Base-by-base conservation (phyloP, 1,140 invertebrate species). In the Drosophila sp. region DNA sequence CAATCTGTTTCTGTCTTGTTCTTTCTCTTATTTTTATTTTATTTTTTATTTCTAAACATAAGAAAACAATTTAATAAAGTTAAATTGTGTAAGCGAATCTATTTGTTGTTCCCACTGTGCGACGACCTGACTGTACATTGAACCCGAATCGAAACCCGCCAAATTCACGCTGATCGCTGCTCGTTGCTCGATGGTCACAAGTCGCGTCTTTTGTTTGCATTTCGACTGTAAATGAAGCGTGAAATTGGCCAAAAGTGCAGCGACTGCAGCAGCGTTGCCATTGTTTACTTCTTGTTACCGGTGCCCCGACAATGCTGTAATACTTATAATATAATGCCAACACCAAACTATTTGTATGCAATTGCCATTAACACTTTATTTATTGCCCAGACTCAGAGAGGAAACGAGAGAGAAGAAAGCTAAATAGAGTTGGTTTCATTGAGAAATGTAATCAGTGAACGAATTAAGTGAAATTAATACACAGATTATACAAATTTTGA, bases 281-380 rank as follows among this genome's bases (percentile, higher is more conserved):
- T 87, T 87, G 82, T 87, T 87, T 87, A 78, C 82, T 87, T 87
- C 82, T 87, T 89, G 83, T 87, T 87, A 87, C 78, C 78, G 72
- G 48, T 29, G 21, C 53, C 67, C 50, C 46, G 70, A 87, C 83
- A 76, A 87, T 83, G 75, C 64, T 61, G 13, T 27, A 29, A 56
- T 69, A 21, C 21, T 21, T 69, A 73, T 61, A 72, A 76, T 78
- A 86, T 86, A 86, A 86, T 86, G 82, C 78, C 82, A 87, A 87
- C 82, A 87, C 82, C 83, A 89, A 79, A 89, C 83, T 89, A 89
- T 89, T 89, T 89, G 71, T 89, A 87, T 86, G 78, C 84, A 90
- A 81, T 90, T 89, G 80, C 78, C 78, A 90, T 90, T 90, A 90
- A 90, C 89, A 90, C 89, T 89, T 86, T 90, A 90, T 90, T 90